A percentile compares a stretch with the other conserved stretches of the same genome.
These are phyloP conservation scores for Pediacus dermestoides DNA, from an alignment of 2,888 invertebrate genomes.

Conservation along the genomic window DNA sequence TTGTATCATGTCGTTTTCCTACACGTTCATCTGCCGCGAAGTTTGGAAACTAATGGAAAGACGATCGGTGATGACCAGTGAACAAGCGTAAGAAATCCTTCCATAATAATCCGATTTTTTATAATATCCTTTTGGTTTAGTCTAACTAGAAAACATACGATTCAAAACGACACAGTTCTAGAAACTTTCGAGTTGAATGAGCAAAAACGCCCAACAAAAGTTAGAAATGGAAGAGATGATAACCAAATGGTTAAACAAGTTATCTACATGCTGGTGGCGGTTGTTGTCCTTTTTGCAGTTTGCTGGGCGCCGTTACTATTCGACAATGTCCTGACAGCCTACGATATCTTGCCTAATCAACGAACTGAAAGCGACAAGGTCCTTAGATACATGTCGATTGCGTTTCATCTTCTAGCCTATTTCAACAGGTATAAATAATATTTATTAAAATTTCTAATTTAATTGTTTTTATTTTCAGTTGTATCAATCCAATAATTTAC, in stretches of 20 bases:
- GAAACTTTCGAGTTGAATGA: constrained; percentile 19
- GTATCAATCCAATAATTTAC: constrained; percentile 70
- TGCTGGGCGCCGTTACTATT: constrained; percentile 68
- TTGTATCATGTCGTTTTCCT: constrained; percentile 62
- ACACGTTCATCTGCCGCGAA: constrained; percentile 62
- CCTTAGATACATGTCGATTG: constrained; percentile 59
- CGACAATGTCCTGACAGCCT: constrained; percentile 63
- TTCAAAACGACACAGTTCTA: constrained; percentile 15
- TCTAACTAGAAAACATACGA: constrained; percentile 23
- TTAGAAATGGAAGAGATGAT: constrained; percentile 31
- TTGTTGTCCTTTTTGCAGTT: constrained; percentile 63
- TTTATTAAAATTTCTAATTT: constrained; percentile 8
- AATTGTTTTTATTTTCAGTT: constrained; percentile 49
- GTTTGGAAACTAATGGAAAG: constrained; percentile 61
- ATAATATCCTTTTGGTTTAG: no score
- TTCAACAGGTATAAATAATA: constrained; percentile 56
- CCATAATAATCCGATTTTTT: no score
- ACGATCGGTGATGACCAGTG: constrained; percentile 57
- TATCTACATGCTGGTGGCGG: constrained; percentile 70
- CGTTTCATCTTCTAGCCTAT: constrained; percentile 65
- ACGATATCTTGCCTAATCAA: constrained; percentile 53
- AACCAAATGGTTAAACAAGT: constrained; percentile 54
- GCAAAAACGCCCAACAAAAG: constrained; percentile 13
- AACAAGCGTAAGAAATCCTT: constrained; percentile 52
- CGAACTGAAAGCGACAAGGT: constrained; percentile 51